Base-by-base conservation (phyloP, 2,113 vertebrate species). In the Meles meles region DNA sequence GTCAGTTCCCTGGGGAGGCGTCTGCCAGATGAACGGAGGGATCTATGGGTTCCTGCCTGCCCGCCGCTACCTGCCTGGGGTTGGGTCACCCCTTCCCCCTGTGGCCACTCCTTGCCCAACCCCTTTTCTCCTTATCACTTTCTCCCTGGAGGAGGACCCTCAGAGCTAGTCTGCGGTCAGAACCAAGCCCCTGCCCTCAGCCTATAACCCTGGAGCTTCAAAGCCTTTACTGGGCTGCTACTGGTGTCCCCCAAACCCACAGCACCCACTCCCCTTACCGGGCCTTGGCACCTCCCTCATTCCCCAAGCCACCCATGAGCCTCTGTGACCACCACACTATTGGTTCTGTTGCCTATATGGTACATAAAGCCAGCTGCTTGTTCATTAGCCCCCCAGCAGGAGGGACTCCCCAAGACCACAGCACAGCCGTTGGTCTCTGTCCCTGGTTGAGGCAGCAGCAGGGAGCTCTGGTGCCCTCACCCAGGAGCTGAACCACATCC, bases 111-210 rank as follows among this genome's bases (percentile, higher is more conserved):
- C 39, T 55, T 55, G 23, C 29, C 27, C 25, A 37, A 83, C 8
- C 31, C 69, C 7, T 21, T 86, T 79, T 77, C 84, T 91, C 42
- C n/a, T 85, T 17, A 2, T 61, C 97, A 97, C 95, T 94, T 97
- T 97, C 96, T 94, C 95, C 93, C 84, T 85, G 96, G 93, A 97
- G 93, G 96, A 97, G 94, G 95, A 14, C 47, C 61, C 17, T 80
- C 63, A 37, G 65, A 72, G 55, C 97, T 96, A 83, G 93, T 95
- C 94, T 84, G 97, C 96, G 88, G 96, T 94, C 94, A 93, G 96
- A 98, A 94, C 97, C 92, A 97, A 98, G 97, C 94, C 98, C 98
- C 98, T 98, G 95, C 85, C 92, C 98, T 97, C 85, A 63, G 97
- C 88, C 97, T 97, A 84, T 92, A 93, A 87, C 29, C 31, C n/a